Base-by-base conservation (phyloP, 2,888 invertebrate species). In the Andrena fulva region DNA sequence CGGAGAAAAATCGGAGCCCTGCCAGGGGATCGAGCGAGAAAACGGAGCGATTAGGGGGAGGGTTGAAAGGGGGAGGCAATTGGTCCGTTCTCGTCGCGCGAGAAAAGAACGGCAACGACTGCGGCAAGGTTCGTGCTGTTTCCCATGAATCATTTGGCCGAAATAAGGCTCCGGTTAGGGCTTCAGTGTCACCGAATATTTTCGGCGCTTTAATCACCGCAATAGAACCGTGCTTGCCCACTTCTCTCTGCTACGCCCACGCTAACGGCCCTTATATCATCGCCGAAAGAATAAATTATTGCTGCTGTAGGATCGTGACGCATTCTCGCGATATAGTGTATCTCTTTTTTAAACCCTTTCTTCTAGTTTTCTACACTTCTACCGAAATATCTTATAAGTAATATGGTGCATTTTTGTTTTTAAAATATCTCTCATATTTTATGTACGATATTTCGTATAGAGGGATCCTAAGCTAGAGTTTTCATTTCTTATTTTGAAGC, bases 81-180 rank as follows among this genome's bases (percentile, higher is more conserved):
- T 35, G 29, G 8, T 68, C 60, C 24, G 75, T 56, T 71, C 66
- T 48, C 56, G 68, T 16, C 33, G n/a, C 48, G 59, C 8, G 42
- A 33, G 54, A 42, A 35, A 31, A 64, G 62, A 42, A 74, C 16
- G 27, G 60, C 42, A 42, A 68, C 12, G 42, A 20, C 12, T 27
- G n/a, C 10, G n/a, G 50, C 54, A 64, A 54, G 50, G 50, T 62
- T 33, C 31, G n/a, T 10, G 63, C 64, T 52, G 69, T 54, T 80
- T 60, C 72, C 75, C 68, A 64, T 85, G 85, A 85, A 69, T 85
- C 85, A 85, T 69, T 77, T 80, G 64, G 29, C 75, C 72, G 54
- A 80, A 85, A 85, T 83, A 84, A 77, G 72, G 73, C 52, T 20
- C 31, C 3, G 12, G 31, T 10, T 64, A 42, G 56, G 63, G 50